phyloP scores from a whole-genome alignment of 1,140 invertebrate genomes.

The Battus philenor region DNA sequence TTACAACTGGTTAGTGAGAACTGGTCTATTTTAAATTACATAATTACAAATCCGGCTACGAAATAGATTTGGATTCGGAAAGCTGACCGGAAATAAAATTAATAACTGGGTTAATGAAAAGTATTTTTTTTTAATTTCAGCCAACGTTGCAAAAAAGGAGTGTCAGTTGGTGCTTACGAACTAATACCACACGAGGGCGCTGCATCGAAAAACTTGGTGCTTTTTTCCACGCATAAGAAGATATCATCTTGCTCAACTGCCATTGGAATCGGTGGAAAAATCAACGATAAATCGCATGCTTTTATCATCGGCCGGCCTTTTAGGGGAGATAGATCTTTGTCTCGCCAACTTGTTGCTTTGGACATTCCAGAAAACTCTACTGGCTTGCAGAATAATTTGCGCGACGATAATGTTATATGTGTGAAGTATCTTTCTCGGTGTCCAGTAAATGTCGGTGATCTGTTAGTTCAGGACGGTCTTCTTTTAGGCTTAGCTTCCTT shows the following conservation, averaged over 20 bases:
- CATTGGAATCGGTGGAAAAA: constrained; percentile 29
- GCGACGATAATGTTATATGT: constrained; percentile 39
- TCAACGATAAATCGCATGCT: constrained; percentile 21
- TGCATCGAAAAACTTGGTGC: constrained; percentile 39
- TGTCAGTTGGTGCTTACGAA: constrained; percentile 37
- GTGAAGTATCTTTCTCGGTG: constrained; percentile 43
- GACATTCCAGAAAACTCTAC: constrained; percentile 13
- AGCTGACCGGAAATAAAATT: no score
- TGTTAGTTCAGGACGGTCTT: constrained; percentile 39
- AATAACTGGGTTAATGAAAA: neutral
- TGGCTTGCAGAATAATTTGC: constrained; percentile 22
- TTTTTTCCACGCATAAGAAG: constrained; percentile 43
- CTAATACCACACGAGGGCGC: constrained; percentile 36
- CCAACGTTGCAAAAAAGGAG: constrained; percentile 54
- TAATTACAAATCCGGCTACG: no score
- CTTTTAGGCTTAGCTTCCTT: constrained; percentile 47
- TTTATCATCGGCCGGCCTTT: constrained; percentile 48
- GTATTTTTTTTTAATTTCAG: constrained; percentile 32
- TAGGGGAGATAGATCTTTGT: constrained; percentile 33
- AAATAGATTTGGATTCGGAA: no score
- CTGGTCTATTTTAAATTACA: no score
- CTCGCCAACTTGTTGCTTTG: constrained; percentile 37
- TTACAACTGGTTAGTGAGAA: no score
- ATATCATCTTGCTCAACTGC: constrained; percentile 33
- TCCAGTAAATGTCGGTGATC: constrained; percentile 48